These are phyloP conservation scores for Tylochromis polylepis DNA, from an alignment of 2,113 vertebrate genomes.

Conservation along the genomic window DNA sequence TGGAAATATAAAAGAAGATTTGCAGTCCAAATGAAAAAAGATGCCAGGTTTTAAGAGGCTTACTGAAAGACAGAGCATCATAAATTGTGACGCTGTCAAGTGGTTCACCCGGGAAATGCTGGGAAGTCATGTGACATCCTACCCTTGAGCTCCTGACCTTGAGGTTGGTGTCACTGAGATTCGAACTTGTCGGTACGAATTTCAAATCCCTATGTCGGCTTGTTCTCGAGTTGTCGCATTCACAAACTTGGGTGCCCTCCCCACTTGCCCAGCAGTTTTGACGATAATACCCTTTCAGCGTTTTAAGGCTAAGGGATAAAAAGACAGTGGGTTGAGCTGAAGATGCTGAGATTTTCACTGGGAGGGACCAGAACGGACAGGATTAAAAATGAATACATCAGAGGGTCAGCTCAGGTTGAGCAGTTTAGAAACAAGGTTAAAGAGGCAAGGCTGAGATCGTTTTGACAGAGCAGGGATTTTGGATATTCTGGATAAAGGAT, in stretches of 20 bases:
- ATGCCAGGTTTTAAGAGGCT: no score
- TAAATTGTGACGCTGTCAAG: background rate
- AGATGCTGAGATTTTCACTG: background rate
- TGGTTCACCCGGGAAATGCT: background rate
- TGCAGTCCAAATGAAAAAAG: no score
- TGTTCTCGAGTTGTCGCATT: background rate
- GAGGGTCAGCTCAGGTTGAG: background rate
- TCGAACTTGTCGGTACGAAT: fast-evolving
- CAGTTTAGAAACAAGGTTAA: background rate
- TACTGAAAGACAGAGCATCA: background rate
- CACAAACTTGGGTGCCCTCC: background rate
- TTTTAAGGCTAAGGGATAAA: background rate
- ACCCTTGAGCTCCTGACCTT: background rate
- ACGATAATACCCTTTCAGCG: background rate
- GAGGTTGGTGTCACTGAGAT: background rate
- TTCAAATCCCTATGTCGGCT: background rate
- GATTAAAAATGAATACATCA: background rate
- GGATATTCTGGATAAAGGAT: background rate
- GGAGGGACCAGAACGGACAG: background rate
- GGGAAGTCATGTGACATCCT: background rate
- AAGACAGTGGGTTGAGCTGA: background rate
- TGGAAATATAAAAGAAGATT: background rate
- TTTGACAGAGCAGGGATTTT: background rate
- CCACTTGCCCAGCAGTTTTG: background rate
- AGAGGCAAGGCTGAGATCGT: background rate